Percentiles rank a stretch among this genome's conserved stretches.
phyloP scores from a whole-genome alignment of 2,113 vertebrate species.

The Toxostoma redivivum region DNA sequence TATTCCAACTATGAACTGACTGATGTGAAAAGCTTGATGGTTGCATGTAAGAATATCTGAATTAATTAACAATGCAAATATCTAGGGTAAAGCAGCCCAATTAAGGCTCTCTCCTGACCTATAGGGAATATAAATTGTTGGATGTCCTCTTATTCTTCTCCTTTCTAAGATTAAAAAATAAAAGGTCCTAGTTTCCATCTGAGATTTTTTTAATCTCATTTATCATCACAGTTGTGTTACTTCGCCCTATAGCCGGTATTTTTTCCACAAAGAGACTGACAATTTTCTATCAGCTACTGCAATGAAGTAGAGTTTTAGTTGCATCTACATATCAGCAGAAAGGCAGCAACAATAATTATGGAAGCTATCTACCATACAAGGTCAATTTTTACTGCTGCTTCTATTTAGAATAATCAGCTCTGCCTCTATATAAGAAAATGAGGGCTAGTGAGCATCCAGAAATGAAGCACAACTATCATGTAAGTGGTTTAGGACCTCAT shows the following conservation, averaged over 20 bases:
- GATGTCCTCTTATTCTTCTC: not conserved
- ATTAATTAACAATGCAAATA: not conserved
- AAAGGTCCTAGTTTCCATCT: not conserved
- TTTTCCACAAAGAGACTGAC: not conserved
- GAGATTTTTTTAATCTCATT: not conserved
- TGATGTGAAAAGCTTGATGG: not conserved
- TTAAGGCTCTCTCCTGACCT: not conserved
- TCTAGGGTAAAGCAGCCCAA: not conserved
- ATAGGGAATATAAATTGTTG: not conserved
- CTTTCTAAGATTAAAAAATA: not conserved
- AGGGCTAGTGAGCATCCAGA: not conserved
- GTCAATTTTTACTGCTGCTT: not conserved
- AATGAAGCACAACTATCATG: not conserved
- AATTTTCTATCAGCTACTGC: not conserved
- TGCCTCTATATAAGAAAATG: not conserved
- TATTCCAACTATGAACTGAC: not conserved
- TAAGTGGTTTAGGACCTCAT: not conserved
- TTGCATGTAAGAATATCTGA: not conserved
- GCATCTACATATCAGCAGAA: not conserved
- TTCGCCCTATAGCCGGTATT: not conserved
- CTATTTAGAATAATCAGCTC: not conserved
- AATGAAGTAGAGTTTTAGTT: not conserved
- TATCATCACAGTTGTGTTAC: not conserved
- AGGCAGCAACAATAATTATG: not conserved
- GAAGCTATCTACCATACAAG: not conserved